phyloP scores from a whole-genome alignment of 2,113 vertebrate species.

The Carettochelys insculpta region DNA sequence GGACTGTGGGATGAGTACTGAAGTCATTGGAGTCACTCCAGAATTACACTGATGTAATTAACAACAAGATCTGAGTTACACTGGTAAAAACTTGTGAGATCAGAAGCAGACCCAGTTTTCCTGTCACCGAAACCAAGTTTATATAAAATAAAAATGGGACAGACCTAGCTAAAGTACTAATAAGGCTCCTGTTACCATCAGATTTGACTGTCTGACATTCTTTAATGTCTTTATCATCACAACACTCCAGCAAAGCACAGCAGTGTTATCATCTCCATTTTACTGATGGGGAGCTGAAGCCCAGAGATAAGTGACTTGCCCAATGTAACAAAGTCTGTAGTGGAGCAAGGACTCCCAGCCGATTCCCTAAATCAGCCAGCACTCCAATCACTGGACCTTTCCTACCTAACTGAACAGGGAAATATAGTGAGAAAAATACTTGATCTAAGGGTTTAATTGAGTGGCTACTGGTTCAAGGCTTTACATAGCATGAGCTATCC shows the following conservation, averaged over 20 bases:
- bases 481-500: neutral
- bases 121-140: neutral
- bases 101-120: neutral
- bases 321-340: neutral
- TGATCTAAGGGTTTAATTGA: neutral
- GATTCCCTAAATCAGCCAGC: neutral
- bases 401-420: neutral
- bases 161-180: neutral
- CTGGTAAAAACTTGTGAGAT: neutral
- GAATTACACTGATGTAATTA: rapidly evolving
- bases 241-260: neutral
- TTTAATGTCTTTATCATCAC: neutral
- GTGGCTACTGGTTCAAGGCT: neutral
- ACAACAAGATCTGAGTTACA: neutral
- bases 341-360: neutral
- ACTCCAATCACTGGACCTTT: neutral
- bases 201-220: neutral
- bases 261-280: neutral
- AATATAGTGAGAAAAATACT: neutral
- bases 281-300: neutral
- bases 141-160: neutral
- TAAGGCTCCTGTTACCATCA: neutral
- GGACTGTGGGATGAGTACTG: neutral
- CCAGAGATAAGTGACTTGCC: neutral
- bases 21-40: neutral